phyloP scores from a whole-genome alignment of 2,797 vertebrate species.

The Carapus acus region DNA sequence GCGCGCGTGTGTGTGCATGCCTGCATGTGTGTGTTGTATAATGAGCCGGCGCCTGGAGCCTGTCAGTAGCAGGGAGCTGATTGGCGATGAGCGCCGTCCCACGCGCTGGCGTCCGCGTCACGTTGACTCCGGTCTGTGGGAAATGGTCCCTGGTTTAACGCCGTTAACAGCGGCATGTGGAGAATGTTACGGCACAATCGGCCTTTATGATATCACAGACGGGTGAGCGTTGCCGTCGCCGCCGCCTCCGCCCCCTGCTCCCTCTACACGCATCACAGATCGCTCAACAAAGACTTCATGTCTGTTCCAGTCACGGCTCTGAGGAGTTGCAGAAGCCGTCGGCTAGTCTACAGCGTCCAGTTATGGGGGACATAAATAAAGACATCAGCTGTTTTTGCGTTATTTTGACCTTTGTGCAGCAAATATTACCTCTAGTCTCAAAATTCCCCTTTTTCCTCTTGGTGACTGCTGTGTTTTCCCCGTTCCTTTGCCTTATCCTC shows the following conservation, averaged over 20 bases:
- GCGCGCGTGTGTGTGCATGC: slow-evolving; percentile 7
- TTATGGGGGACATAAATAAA: neutral
- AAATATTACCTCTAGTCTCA: too few species aligned
- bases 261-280: slow-evolving; percentile 41
- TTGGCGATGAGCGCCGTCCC: slow-evolving; percentile 36
- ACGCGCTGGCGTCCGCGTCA: slow-evolving; percentile 32
- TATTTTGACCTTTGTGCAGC: too few species aligned
- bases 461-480: neutral
- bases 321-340: slow-evolving; percentile 24
- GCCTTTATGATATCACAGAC: slow-evolving; percentile 71
- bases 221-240: slow-evolving; percentile 70
- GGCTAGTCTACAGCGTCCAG: slow-evolving; percentile 2
- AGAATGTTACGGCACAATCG: slow-evolving; percentile 76
- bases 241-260: slow-evolving; percentile 40
- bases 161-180: slow-evolving; percentile 67
- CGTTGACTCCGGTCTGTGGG: slow-evolving; percentile 56
- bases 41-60: slow-evolving; percentile 32
- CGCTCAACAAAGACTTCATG: slow-evolving; percentile 57
- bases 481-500: neutral
- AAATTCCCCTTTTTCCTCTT: too few species aligned
- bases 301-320: slow-evolving; percentile 41
- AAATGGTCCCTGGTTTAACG: slow-evolving; percentile 67
- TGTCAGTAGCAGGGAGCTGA: slow-evolving; percentile 29
- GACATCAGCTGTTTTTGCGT: too few species aligned
- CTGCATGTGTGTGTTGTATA: too few species aligned